Evolutionary conservation across 2,888 invertebrate species (phyloP), one percentile per base, ranked within the genome.

Genomic region (Isotomurus palustris): DNA sequence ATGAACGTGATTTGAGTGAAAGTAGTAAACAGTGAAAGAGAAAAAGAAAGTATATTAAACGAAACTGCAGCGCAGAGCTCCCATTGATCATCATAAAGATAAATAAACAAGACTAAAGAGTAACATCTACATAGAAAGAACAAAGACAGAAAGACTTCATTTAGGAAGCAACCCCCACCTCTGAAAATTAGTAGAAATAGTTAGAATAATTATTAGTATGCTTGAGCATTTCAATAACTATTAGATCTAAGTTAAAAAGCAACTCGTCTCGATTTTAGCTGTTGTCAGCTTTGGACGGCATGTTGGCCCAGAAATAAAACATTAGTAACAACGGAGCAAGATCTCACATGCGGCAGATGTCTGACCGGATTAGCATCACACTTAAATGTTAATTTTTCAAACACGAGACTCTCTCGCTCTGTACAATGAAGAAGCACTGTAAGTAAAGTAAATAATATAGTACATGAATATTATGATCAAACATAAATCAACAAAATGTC

Each of bases 141-240:
- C 14, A 62, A 17, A 57, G 45, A 57, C 56, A 53, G 49, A 53
- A 56, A 56, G n/a, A n/a, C n/a, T n/a, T n/a, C n/a, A n/a, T n/a
- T n/a, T 32, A 62, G 62, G 62, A 62, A 58, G 58, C 62, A 58
- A 60, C 56, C 65, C 66, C 66, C 68, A 66, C 68, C 68, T 68
- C 68, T 66, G 66, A 64, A 62, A 47, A 5, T 28, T 3, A 47
- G 19, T 47, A 40, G 19, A 40, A 40, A 32, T 32, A 32, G 32
- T 10, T 32, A 32, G 14, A 14, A 10, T 32, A 32, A 32, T 8
- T 32, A n/a, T n/a, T n/a, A n/a, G n/a, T n/a, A n/a, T n/a, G n/a
- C n/a, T n/a, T n/a, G n/a, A n/a, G n/a, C n/a, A n/a, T n/a, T n/a
- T n/a, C n/a, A n/a, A n/a, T n/a, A n/a, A n/a, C n/a, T n/a, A n/a